These are phyloP conservation scores for Mystacornis crossleyi DNA, from an alignment of 2,113 vertebrate genomes.

Conservation along the genomic window DNA sequence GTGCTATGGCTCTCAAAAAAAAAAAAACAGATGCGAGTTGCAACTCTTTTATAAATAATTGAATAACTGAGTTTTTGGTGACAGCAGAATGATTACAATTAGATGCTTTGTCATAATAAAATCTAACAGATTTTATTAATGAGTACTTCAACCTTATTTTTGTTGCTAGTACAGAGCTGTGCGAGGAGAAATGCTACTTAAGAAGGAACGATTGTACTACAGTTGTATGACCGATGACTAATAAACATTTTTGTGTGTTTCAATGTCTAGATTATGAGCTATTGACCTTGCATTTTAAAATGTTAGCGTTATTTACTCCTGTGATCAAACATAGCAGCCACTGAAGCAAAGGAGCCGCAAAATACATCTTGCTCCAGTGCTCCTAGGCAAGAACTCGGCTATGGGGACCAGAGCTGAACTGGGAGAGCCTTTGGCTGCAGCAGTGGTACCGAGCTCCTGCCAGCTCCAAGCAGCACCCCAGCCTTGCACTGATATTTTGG, in stretches of 20 bases:
- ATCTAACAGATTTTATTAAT: neutral
- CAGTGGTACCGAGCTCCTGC: neutral
- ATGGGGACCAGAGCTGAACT: neutral
- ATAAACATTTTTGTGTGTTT: neutral
- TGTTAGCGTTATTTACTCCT: neutral
- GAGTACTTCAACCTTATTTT: neutral
- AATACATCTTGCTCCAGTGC: neutral
- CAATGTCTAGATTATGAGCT: neutral
- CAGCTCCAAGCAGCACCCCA: neutral
- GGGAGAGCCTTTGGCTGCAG: neutral
- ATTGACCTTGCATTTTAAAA: neutral
- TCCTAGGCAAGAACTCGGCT: neutral
- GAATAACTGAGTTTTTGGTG: neutral
- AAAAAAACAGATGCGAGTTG: neutral
- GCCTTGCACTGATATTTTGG: neutral
- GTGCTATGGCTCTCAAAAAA: neutral
- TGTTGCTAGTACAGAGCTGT: neutral
- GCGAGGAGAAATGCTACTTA: neutral
- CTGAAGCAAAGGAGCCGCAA: neutral
- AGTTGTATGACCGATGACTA: fast-evolving
- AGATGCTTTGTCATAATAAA: neutral
- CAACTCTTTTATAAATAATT: neutral
- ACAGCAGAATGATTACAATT: neutral
- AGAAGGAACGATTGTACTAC: fast-evolving
- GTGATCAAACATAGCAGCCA: neutral